phyloP scores from a whole-genome alignment of 2,113 vertebrate genomes.

The Xiphias gladius region DNA sequence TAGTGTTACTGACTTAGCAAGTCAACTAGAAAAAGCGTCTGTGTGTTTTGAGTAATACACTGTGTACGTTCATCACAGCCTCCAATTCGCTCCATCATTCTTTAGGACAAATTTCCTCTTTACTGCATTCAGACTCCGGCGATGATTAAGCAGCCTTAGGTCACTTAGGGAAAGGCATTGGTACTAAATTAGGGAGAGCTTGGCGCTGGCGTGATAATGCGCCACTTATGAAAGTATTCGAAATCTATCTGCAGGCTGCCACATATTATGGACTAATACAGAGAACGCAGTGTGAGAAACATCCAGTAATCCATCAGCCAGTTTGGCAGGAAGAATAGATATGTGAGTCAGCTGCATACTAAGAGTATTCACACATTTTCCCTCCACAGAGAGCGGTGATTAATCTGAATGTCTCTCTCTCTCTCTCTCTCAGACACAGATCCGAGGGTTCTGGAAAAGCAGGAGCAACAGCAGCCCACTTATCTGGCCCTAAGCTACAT shows the following conservation, averaged over 20 bases:
- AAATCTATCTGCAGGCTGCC: slow-evolving; percentile 48
- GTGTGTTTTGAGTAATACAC: slow-evolving; percentile 55
- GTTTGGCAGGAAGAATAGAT: slow-evolving; percentile 61
- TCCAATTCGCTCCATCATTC: slow-evolving; percentile 18
- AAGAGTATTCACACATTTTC: slow-evolving; percentile 54
- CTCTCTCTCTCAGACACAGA: slow-evolving; percentile 91
- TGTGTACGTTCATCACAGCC: slow-evolving; percentile 69
- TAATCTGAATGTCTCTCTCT: slow-evolving; percentile 39
- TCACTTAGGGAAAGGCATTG: slow-evolving; percentile 20
- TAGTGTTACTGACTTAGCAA: slow-evolving; percentile 70
- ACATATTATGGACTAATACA: slow-evolving; percentile 44
- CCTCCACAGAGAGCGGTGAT: slow-evolving; percentile 43
- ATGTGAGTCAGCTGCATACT: slow-evolving; percentile 60
- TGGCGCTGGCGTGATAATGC: slow-evolving; percentile 30
- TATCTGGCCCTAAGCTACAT: slow-evolving; percentile 99
- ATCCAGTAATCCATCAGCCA: slow-evolving; percentile 47
- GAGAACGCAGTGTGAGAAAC: slow-evolving; percentile 65
- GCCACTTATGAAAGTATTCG: slow-evolving; percentile 44
- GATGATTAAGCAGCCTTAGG: slow-evolving; percentile 44
- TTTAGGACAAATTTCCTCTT: slow-evolving; percentile 34
- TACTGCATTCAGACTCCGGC: slow-evolving; percentile 31
- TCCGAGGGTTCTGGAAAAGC: slow-evolving; percentile 97
- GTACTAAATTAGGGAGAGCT: slow-evolving; percentile 47
- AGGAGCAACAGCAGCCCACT: slow-evolving; percentile 98
- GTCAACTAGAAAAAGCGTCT: slow-evolving; percentile 64